Conservation (phyloP, 2,888 invertebrate genomes). For the Dryobota labecula region DNA sequence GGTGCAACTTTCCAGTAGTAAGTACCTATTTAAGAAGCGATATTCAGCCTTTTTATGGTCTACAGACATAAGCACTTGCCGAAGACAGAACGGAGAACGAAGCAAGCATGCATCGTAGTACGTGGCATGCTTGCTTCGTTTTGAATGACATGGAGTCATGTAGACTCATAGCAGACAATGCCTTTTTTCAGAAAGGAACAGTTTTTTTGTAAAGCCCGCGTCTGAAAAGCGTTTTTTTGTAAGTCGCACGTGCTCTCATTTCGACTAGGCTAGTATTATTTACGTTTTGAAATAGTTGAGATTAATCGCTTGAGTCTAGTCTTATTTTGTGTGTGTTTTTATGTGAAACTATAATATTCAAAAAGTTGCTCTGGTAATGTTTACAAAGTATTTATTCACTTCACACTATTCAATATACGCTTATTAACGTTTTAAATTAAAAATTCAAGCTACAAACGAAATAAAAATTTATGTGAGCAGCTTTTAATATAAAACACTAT, state of each 20-base stretch:
- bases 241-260: not conserved
- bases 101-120: not conserved
- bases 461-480: not conserved
- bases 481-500: slow-evolving; percentile 3
- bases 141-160: not conserved
- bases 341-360: not conserved
- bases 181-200: not conserved
- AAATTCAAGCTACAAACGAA: not conserved
- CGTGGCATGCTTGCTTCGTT: not conserved
- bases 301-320: not conserved
- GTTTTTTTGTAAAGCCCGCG: not conserved
- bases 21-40: not conserved
- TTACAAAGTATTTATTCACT: not conserved
- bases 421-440: not conserved
- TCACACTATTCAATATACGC: not conserved
- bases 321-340: not conserved
- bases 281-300: not conserved
- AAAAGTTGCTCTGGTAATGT: not conserved
- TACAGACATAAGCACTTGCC: not conserved
- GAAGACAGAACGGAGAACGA: no score
- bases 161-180: not conserved
- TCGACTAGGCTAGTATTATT: not conserved
- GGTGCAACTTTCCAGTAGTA: no score
- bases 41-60: not conserved
- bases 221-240: no score